A percentile compares a stretch with the other conserved stretches of the same genome.
phyloP scores from a whole-genome alignment of 2,113 vertebrate species.

The Arvicanthis niloticus region DNA sequence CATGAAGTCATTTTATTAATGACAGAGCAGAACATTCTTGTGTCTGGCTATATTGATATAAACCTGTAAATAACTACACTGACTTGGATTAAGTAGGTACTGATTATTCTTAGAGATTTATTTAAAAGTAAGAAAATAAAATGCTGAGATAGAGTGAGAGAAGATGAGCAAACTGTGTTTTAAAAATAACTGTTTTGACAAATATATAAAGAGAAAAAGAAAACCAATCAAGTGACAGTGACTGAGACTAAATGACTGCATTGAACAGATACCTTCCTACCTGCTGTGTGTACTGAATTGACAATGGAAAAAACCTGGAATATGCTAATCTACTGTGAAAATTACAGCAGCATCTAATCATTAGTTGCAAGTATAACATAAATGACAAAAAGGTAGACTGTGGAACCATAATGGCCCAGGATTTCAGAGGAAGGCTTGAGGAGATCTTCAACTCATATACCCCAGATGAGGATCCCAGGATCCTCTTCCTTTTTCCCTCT shows the following conservation, averaged over 20 bases:
- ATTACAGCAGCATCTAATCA: neutral
- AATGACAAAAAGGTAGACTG: neutral
- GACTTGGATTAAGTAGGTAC: neutral
- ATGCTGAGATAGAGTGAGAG: neutral
- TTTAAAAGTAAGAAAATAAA: neutral
- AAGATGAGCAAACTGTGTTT: neutral
- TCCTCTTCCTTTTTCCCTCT: too few relatives aligned
- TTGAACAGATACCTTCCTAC: neutral
- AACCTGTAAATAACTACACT: neutral
- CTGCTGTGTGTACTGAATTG: neutral
- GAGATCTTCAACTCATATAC: too few relatives aligned
- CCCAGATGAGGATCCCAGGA: too few relatives aligned
- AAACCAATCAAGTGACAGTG: fast-evolving
- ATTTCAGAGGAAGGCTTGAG: too few relatives aligned
- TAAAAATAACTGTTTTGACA: neutral
- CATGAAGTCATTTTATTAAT: neutral
- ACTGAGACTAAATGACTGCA: neutral
- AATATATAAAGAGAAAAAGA: neutral
- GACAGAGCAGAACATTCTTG: neutral
- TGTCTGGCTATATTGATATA: neutral
- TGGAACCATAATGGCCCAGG: too few relatives aligned
- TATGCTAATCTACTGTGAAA: neutral
- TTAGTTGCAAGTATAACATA: neutral
- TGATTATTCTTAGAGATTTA: conserved; percentile 3
- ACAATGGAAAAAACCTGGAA: neutral